phyloP scores from a whole-genome alignment of 1,140 invertebrate genomes.

The Latrodectus geometricus region DNA sequence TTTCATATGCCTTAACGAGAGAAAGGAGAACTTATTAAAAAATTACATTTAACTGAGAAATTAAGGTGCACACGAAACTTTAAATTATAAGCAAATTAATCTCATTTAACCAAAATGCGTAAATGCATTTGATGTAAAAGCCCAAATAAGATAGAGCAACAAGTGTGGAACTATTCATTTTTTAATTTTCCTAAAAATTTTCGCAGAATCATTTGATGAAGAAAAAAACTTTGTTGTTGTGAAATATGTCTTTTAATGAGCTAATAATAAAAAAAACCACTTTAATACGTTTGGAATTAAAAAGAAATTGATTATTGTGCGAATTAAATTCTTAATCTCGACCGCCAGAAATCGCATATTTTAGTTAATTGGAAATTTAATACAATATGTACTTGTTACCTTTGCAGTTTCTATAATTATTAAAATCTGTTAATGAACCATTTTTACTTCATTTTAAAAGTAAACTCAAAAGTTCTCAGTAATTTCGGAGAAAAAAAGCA shows the following conservation, averaged over 20 bases:
- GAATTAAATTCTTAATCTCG: conserved; percentile 49
- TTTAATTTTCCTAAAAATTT: conserved; percentile 34
- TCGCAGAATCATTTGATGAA: conserved; percentile 19
- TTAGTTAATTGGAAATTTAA: conserved; percentile 54
- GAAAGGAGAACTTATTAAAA: too few relatives aligned
- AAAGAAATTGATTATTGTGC: conserved; percentile 48
- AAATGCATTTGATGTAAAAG: neutral
- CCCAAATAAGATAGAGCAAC: conserved; percentile 43
- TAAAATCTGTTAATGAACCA: conserved; percentile 53
- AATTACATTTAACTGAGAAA: too few relatives aligned
- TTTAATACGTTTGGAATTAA: conserved; percentile 47
- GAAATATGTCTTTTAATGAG: too few relatives aligned
- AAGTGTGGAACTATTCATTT: conserved; percentile 50
- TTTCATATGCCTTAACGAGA: too few relatives aligned
- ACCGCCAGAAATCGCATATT: neutral
- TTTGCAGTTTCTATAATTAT: conserved; percentile 37
- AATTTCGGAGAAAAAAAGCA: too few relatives aligned
- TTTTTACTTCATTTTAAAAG: conserved; percentile 28
- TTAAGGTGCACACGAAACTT: too few relatives aligned
- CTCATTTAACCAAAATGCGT: too few relatives aligned
- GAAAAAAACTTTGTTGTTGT: conserved; percentile 37
- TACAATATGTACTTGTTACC: conserved; percentile 42
- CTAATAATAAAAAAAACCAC: neutral
- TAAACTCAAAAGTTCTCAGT: conserved; percentile 13
- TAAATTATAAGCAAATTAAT: too few relatives aligned